Conservation (phyloP, 2,888 invertebrate species). For the Xestobium rufovillosum region DNA sequence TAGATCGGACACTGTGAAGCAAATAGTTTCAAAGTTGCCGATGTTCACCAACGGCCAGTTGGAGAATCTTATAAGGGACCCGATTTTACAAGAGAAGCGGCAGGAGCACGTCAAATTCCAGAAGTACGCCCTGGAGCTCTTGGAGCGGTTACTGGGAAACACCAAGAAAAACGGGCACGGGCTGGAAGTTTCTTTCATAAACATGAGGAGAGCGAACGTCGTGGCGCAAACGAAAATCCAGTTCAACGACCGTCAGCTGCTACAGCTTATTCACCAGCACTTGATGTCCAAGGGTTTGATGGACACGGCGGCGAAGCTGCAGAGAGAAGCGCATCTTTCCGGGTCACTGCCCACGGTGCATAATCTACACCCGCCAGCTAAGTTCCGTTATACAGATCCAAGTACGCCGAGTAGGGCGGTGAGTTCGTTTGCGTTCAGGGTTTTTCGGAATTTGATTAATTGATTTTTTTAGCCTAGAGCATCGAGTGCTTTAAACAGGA, state of each 20-base stretch:
- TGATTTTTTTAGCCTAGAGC: no score
- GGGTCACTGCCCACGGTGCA: constrained; percentile 44
- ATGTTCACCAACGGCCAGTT: constrained; percentile 89
- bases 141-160: constrained; percentile 87
- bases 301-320: constrained; percentile 66
- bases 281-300: constrained; percentile 65
- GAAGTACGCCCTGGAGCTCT: constrained; percentile 82
- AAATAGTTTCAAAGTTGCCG: constrained; percentile 92
- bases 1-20: constrained; percentile 84
- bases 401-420: constrained; percentile 4
- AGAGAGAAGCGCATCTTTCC: constrained; percentile 68
- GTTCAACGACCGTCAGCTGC: constrained; percentile 88
- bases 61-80: constrained; percentile 90
- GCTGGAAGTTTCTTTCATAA: constrained; percentile 78
- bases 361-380: constrained; percentile 37
- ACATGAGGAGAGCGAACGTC: constrained; percentile 87
- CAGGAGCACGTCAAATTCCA: constrained; percentile 94
- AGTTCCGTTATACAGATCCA: constrained; percentile 37
- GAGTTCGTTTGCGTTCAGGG: no score
- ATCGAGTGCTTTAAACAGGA: not conserved
- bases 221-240: constrained; percentile 94
- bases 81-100: constrained; percentile 92
- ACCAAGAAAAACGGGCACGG: constrained; percentile 71
- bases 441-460: no score
- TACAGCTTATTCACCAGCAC: constrained; percentile 87